phyloP scores from a whole-genome alignment of 2,113 vertebrate species.

The Meles meles region DNA sequence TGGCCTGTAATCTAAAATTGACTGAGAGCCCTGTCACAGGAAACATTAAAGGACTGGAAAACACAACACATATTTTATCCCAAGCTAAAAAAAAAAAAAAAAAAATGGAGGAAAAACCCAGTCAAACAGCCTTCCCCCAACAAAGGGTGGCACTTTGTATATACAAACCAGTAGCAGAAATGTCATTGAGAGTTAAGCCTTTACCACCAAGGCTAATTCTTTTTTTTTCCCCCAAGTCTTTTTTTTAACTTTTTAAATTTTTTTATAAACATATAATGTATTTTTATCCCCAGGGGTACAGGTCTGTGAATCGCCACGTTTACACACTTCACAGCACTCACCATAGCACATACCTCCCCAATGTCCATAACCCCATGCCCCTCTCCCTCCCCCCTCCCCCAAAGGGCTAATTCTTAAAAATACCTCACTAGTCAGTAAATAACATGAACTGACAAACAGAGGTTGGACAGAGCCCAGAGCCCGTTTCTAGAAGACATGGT shows the following conservation, averaged over 20 bases:
- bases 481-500: background rate
- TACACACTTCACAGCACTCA: no score
- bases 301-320: no score
- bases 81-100: background rate
- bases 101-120: background rate
- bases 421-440: background rate
- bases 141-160: background rate
- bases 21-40: background rate
- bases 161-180: background rate
- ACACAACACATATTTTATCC: background rate
- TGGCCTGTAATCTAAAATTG: background rate
- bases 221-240: no score
- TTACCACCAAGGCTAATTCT: background rate
- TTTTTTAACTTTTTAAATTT: no score
- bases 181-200: background rate
- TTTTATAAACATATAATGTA: no score
- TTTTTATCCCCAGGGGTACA: no score
- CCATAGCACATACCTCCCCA: no score
- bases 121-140: background rate
- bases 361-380: no score
- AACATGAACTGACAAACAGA: background rate
- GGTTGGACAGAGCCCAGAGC: background rate
- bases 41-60: background rate
- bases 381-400: no score
- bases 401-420: background rate